These are phyloP conservation scores for Papilio dardanus DNA, from an alignment of 1,140 invertebrate species.

Conservation along the genomic window DNA sequence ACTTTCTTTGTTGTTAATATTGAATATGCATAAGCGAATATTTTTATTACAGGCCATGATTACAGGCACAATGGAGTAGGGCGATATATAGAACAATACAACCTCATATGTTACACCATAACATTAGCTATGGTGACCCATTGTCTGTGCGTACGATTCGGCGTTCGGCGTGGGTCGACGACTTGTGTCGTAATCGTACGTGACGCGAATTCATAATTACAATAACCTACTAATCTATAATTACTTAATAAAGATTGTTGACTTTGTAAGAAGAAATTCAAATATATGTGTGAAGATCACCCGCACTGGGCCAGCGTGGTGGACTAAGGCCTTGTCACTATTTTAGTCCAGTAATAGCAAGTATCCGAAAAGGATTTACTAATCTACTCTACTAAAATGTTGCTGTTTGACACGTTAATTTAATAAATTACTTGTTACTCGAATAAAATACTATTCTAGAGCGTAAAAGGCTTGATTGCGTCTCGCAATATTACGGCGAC, in stretches of 20 bases:
- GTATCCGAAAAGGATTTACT: too few relatives aligned
- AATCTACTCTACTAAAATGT: too few relatives aligned
- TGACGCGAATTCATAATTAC: slow-evolving; percentile 27
- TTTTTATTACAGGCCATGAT: slow-evolving; percentile 23
- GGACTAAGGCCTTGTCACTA: too few relatives aligned
- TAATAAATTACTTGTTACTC: too few relatives aligned
- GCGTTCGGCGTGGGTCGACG: slow-evolving; percentile 29
- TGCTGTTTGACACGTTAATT: too few relatives aligned
- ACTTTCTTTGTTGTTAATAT: slow-evolving; percentile 19
- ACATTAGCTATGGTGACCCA: slow-evolving; percentile 4
- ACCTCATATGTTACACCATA: slow-evolving; percentile 26
- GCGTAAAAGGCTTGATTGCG: too few relatives aligned
- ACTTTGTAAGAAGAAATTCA: too few relatives aligned
- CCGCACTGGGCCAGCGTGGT: too few relatives aligned
- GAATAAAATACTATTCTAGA: too few relatives aligned
- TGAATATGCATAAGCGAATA: neutral
- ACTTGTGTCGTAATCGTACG: slow-evolving; percentile 6
- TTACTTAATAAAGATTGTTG: neutral
- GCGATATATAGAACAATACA: slow-evolving; percentile 21
- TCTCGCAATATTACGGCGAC: too few relatives aligned
- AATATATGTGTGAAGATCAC: too few relatives aligned
- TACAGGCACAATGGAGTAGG: slow-evolving; percentile 22
- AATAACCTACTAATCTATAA: neutral
- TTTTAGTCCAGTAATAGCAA: too few relatives aligned
- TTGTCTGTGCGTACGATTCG: slow-evolving; percentile 25